A percentile compares a stretch with the other conserved stretches of the same genome.
Evolutionary conservation across 1,140 invertebrate species (phyloP).

Genomic region (Heliconius eleuchia): DNA sequence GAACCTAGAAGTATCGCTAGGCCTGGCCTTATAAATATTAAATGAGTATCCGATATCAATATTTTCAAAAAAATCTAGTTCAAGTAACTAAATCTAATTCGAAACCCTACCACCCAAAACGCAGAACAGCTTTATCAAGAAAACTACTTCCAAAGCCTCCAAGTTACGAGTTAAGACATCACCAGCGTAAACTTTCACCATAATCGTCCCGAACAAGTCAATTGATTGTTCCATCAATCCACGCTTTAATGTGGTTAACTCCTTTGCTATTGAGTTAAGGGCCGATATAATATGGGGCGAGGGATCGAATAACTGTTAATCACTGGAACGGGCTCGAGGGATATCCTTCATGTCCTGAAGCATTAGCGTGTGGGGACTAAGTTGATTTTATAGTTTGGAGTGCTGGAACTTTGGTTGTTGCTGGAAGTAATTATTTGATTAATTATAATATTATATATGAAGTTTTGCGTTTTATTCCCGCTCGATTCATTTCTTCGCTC

Average conservation of each 20-base stretch:
- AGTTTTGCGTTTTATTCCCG: too few relatives aligned
- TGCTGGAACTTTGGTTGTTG: background rate
- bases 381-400: constrained; percentile 6
- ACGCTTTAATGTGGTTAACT: constrained; percentile 40
- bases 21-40: too few relatives aligned
- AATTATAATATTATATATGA: background rate
- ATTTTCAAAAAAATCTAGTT: too few relatives aligned
- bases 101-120: background rate
- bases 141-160: constrained; percentile 12
- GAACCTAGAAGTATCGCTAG: too few relatives aligned
- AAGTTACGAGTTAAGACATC: constrained; percentile 25
- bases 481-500: too few relatives aligned
- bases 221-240: constrained; percentile 43
- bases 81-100: too few relatives aligned
- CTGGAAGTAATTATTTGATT: background rate
- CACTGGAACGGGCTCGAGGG: constrained; percentile 26
- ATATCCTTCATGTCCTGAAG: constrained; percentile 8
- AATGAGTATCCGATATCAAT: too few relatives aligned
- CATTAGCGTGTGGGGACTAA: constrained; percentile 8
- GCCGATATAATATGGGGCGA: constrained; percentile 29
- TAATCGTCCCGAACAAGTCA: constrained; percentile 36
- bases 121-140: constrained; percentile 5
- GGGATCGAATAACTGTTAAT: constrained; percentile 38
- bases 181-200: constrained; percentile 34
- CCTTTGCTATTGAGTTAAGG: constrained; percentile 38